phyloP scores from a whole-genome alignment of 1,140 invertebrate species.

The Brachionus koreanus region DNA sequence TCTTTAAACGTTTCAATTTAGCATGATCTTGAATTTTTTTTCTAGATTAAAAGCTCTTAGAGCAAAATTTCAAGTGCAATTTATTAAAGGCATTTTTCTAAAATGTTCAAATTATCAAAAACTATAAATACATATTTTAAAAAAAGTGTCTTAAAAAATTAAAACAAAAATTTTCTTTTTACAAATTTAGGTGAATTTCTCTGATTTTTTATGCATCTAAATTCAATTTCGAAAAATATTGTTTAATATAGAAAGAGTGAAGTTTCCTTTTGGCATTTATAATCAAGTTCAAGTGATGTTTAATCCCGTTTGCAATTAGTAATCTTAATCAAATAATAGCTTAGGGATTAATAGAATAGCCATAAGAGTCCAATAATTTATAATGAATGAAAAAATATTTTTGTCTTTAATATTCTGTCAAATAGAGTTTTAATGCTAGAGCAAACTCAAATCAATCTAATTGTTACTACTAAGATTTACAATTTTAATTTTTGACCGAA shows the following conservation, averaged over 20 bases:
- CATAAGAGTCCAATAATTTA: neutral
- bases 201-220: neutral
- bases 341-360: conserved; percentile 5
- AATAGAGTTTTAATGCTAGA: conserved; percentile 15
- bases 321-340: conserved; percentile 20
- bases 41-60: neutral
- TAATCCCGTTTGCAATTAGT: neutral
- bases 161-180: neutral
- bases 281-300: neutral
- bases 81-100: neutral
- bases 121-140: neutral
- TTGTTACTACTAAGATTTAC: neutral
- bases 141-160: neutral
- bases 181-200: too few species aligned
- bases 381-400: neutral
- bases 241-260: neutral
- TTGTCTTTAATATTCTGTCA: conserved; percentile 8
- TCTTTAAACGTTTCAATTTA: neutral
- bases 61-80: neutral
- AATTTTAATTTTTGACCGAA: neutral
- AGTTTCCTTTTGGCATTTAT: neutral
- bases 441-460: neutral
- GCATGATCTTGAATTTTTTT: neutral
- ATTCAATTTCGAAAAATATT: neutral
- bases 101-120: neutral